Conservation (phyloP, 2,797 vertebrate genomes). For the Neosilurus mollespiculum region DNA sequence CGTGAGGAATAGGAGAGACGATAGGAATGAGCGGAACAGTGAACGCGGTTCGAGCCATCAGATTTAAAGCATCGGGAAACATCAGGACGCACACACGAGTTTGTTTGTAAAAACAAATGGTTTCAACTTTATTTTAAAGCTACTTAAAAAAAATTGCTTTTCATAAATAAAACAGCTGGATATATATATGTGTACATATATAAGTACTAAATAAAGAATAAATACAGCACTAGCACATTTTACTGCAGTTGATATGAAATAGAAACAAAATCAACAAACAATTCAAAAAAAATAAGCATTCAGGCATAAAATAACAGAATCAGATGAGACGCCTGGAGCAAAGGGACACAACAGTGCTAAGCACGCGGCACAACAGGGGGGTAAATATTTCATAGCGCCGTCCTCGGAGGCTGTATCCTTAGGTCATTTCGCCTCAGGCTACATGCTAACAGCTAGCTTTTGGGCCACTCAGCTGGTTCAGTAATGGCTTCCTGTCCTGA, state of each 20-base stretch:
- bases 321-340: conserved; percentile 2
- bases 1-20: no score
- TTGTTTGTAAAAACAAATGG: no score
- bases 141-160: no score
- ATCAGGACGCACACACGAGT: background rate
- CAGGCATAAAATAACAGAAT: background rate
- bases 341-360: background rate
- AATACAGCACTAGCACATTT: no score
- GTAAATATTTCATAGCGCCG: conserved; percentile 87
- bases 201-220: no score
- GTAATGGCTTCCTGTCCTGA: conserved; percentile 52
- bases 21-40: background rate
- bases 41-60: background rate
- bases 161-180: no score
- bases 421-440: conserved; percentile 81
- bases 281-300: background rate
- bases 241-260: no score
- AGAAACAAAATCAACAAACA: no score
- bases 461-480: conserved; percentile 38
- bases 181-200: no score
- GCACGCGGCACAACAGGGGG: conserved; percentile 57
- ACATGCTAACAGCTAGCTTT: conserved; percentile 68
- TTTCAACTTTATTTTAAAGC: no score
- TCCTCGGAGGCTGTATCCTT: conserved; percentile 78
- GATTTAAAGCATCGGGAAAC: conserved; percentile 5